Evolutionary conservation across 1,140 invertebrate species (phyloP), one percentile per base, ranked within the genome.

Genomic region (Notospermus geniculatus): DNA sequence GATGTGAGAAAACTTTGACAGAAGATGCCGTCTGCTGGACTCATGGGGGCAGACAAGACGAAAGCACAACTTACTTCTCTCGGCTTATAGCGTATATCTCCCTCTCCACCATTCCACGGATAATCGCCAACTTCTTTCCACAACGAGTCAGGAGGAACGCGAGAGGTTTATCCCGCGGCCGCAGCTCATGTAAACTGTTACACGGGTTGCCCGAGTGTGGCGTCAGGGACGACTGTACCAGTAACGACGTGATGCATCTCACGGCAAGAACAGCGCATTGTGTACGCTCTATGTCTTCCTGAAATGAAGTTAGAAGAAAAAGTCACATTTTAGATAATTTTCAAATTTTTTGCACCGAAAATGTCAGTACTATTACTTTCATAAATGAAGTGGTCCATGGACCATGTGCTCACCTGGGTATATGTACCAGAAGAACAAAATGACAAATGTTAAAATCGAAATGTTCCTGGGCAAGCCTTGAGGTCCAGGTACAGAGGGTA

Each of bases 221-320:
- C 36, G 88, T 79, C 39, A 88, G 78, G 61, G 88, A 81, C 29
- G 87, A 89, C 65, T 88, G 86, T 39, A 88, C 75, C 54, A 91
- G 75, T 50, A 91, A 80, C 69, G 85, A 83, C 15, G 89, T 89
- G 50, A 91, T 88, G 53, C 87, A 87, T 66, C 86, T 83, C 13
- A 91, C 85, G 55, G 88, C 87, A 57, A 89, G 70, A 66, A 85
- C 85, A 57, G 83, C 85, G 2, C 83, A 82, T 73, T 88, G 82
- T 69, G 83, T 82, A 65, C 76, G 70, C 59, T 84, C 82, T 25
- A 82, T 67, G 27, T 82, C 80, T 50, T 83, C 82, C 79, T 82
- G 57, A 4, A 64, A 68, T 52, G 11, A 60, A 36, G 54, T 28
- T 28, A 50, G 25, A 45, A 15, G 19, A 15, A 13, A 11, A 15